Base-by-base conservation (phyloP, 2,888 invertebrate species). In the Cheiracanthium punctorium region DNA sequence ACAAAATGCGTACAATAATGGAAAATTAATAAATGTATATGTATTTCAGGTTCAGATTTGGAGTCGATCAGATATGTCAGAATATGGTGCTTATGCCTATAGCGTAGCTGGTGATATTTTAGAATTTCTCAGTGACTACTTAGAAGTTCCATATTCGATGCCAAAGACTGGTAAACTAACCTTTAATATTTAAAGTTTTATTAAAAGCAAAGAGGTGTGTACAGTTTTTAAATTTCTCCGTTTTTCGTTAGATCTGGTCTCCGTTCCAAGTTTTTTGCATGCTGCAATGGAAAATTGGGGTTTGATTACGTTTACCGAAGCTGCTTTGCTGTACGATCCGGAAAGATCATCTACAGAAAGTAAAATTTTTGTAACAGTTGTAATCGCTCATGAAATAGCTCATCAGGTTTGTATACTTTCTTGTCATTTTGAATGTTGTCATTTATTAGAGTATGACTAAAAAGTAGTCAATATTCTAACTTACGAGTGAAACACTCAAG, bases 201-300 rank as follows among this genome's bases (percentile, higher is more conserved):
- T n/a, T n/a, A n/a, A n/a, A n/a, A n/a, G n/a, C n/a, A n/a, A n/a
- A n/a, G n/a, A n/a, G n/a, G n/a, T n/a, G n/a, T n/a, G n/a, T n/a
- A n/a, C n/a, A n/a, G 17, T 20, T 10, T 52, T 5, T 17, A 17
- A 5, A 52, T 52, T 52, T 52, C 14, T 20, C 20, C 14, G n/a
- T 24, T 28, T 14, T 64, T 89, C n/a, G n/a, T 7, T 88, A 91
- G 96, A 96, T 92, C 93, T 96, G 91, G 94, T 93, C 65, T 93
- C 93, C 1, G 91, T 93, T 32, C 93, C 93, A 2, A 91, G 92
- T 32, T 93, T 93, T 94, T 76, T 94, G 0, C 94, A 94, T 81
- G 93, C 93, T 32, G 95, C 96, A 77, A 96, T 96, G 97, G 97
- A 96, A 91, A 96, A 96, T 91, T 96, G 95, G 96, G 96, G 96